Evolutionary conservation across 2,113 vertebrate species (phyloP), one percentile per base, ranked within the genome.

Genomic region (Hippocampus zosterae): DNA sequence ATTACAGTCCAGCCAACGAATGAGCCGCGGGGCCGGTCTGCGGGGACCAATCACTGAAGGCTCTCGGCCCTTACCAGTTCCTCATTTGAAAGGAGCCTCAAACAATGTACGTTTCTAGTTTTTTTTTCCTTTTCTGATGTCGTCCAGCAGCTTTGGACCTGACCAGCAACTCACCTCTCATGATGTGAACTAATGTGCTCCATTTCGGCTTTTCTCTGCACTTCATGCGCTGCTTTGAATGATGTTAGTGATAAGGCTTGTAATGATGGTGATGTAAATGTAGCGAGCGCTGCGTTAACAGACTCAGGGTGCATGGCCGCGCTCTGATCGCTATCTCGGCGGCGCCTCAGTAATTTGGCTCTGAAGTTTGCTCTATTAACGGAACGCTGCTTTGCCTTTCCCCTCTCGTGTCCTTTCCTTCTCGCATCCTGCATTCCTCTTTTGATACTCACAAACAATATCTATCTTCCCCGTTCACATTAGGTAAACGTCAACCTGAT

Each of bases 331-430:
- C 77, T 91, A 91, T 91, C 90, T 85, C 79, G 33, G 80, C 80
- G 87, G 88, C 87, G 90, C 87, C 88, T 85, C 75, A 65, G 81
- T 89, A 81, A 90, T 90, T 89, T 88, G 81, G 84, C 84, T 85
- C 87, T 86, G 80, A 90, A 88, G 85, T 89, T 89, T 42, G 53
- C 67, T 74, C 78, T 87, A 90, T 88, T 87, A 88, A 85, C 84
- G 83, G 70, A 79, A 78, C 85, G 78, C 61, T 81, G 80, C 84
- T 82, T 85, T 85, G 83, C 75, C 73, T 80, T 82, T 81, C 81
- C 66, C 76, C 79, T 56, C 83, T 74, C 65, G 37, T 73, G 78
- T 82, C 78, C 77, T 83, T 84, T 84, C 72, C 70, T 85, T 79
- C 70, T 78, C 71, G n/a, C 66, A 41, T 73, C 69, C 76, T 80